phyloP scores from a whole-genome alignment of 1,140 invertebrate species.

The Drosophila willistoni region DNA sequence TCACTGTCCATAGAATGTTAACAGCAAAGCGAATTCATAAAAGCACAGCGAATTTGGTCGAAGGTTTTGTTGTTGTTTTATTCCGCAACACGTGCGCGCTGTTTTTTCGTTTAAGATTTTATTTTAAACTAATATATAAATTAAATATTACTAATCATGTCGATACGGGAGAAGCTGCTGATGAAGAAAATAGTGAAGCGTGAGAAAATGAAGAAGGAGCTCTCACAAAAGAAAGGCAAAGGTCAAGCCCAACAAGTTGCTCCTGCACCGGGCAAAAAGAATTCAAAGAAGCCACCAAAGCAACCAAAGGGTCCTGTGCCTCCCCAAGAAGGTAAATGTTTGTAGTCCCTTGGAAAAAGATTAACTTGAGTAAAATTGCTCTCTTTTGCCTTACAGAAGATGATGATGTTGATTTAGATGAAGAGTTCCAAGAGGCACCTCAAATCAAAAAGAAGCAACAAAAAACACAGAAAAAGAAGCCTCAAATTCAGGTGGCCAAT shows the following conservation, averaged over 20 bases:
- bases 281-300: conserved; percentile 36
- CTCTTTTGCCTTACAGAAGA: not conserved
- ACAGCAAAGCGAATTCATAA: no score
- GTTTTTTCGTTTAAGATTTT: conserved; percentile 32
- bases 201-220: conserved; percentile 88
- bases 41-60: no score
- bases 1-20: no score
- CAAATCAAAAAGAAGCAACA: conserved; percentile 46
- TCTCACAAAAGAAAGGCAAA: conserved; percentile 84
- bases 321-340: conserved; percentile 38
- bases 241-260: conserved; percentile 1
- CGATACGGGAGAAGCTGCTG: conserved; percentile 89
- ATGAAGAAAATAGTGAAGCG: conserved; percentile 91
- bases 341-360: no score
- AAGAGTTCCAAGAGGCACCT: conserved; percentile 65
- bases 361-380: not conserved
- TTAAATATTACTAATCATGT: conserved; percentile 84
- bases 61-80: conserved; percentile 8
- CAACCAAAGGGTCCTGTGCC: conserved; percentile 27
- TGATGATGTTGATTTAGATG: conserved; percentile 49
- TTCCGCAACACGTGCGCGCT: conserved; percentile 64
- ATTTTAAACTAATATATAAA: conserved; percentile 36
- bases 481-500: conserved; percentile 70
- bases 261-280: conserved; percentile 8
- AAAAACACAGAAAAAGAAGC: conserved; percentile 59